These are phyloP conservation scores for Belonocnema kinseyi DNA, from an alignment of 1,140 invertebrate species.

Conservation along the genomic window DNA sequence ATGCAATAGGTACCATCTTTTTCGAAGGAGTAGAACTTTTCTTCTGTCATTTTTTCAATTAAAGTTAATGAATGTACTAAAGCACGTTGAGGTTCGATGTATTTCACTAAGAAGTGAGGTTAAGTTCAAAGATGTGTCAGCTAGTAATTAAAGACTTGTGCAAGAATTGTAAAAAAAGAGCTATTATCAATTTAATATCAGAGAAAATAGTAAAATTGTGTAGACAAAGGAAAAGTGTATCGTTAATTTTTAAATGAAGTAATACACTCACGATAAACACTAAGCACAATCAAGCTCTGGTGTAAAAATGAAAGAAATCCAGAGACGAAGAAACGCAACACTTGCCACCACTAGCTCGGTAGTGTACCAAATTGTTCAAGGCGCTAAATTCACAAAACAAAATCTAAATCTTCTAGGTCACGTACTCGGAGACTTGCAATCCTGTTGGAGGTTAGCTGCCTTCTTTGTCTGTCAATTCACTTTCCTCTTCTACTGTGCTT, in stretches of 20 bases:
- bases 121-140: no score
- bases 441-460: background rate
- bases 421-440: background rate
- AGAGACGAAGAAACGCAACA: constrained; percentile 19
- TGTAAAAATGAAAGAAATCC: constrained; percentile 17
- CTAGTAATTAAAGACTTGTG: no score
- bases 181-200: no score
- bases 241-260: no score
- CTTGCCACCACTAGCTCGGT: background rate
- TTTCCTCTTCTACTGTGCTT: background rate
- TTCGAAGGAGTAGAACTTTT: constrained; percentile 33
- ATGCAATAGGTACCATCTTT: constrained; percentile 40
- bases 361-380: background rate
- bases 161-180: no score
- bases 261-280: no score
- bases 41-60: constrained; percentile 17
- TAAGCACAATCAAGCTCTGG: no score
- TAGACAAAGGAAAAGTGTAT: no score
- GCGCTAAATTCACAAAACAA: background rate
- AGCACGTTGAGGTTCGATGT: no score
- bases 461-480: background rate
- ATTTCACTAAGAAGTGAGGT: no score
- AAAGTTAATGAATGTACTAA: no score
- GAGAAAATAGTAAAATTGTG: no score
- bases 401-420: background rate